Conservation (phyloP, 2,888 invertebrate genomes). For the Agriopis aurantiaria region DNA sequence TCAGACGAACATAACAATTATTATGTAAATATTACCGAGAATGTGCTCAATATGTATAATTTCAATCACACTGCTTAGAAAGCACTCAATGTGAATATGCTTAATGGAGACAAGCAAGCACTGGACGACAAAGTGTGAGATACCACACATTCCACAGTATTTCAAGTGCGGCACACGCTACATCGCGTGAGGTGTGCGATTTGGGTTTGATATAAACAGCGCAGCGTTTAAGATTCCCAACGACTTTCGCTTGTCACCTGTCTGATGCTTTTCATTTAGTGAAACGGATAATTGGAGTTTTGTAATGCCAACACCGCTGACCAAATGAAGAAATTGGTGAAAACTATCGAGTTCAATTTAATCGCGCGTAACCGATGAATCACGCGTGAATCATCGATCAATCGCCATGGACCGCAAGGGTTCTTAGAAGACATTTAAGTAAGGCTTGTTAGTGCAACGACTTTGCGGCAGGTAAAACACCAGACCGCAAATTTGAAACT, state of each 20-base stretch:
- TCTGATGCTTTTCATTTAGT: constrained; percentile 52
- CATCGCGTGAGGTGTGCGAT: constrained; percentile 67
- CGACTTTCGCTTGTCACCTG: constrained; percentile 70
- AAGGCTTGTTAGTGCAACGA: constrained; percentile 47
- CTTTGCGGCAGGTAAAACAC: constrained; percentile 28
- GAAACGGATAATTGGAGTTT: constrained; percentile 55
- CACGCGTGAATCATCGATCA: constrained; percentile 62
- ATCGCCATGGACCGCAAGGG: constrained; percentile 45
- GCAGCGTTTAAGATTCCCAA: constrained; percentile 56
- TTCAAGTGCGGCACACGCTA: constrained; percentile 59
- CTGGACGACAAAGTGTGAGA: constrained; percentile 37
- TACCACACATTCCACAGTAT: constrained; percentile 35
- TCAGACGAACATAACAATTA: constrained; percentile 41
- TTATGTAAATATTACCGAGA: constrained; percentile 48
- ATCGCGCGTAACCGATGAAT: constrained; percentile 48
- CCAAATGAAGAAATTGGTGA: constrained; percentile 50
- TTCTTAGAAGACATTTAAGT: constrained; percentile 55
- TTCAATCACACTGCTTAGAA: constrained; percentile 32
- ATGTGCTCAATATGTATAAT: constrained; percentile 37
- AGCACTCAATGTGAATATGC: constrained; percentile 28
- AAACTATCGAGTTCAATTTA: constrained; percentile 45
- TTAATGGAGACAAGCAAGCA: constrained; percentile 43
- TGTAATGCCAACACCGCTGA: constrained; percentile 41
- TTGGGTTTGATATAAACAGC: constrained; percentile 62
- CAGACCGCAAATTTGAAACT: constrained; percentile 33